These are phyloP conservation scores for Campoplex nolae DNA, from an alignment of 2,888 invertebrate genomes.

Conservation along the genomic window DNA sequence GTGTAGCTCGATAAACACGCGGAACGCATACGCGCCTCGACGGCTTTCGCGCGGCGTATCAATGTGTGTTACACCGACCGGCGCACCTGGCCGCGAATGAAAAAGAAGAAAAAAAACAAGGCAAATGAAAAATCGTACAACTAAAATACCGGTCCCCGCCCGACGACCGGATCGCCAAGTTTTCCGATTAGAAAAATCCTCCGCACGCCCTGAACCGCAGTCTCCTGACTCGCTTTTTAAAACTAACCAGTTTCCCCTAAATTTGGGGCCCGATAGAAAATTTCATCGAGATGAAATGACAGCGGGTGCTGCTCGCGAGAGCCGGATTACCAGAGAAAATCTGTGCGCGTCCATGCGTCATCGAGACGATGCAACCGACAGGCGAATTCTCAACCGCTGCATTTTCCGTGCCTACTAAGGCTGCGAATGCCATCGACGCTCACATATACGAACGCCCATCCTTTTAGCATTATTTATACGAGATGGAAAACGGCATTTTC, in stretches of 20 bases:
- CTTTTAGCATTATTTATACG: not conserved
- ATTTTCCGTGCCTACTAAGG: not conserved
- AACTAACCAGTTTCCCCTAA: too few relatives aligned
- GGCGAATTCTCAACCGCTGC: not conserved
- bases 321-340: not conserved
- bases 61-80: conserved; percentile 5
- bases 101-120: conserved; percentile 3
- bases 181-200: not conserved
- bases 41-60: not conserved
- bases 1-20: conserved; percentile 7
- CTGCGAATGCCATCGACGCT: not conserved
- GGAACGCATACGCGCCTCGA: not conserved
- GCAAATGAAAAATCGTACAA: conserved; percentile 4
- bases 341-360: not conserved
- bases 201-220: not conserved
- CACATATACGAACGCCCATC: not conserved
- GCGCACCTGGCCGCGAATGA: conserved; percentile 13
- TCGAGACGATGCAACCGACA: not conserved
- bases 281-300: not conserved
- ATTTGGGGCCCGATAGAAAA: not conserved
- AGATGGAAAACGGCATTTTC: not conserved
- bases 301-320: not conserved
- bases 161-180: not conserved
- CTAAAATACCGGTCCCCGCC: not conserved
- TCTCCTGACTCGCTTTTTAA: too few relatives aligned